Conservation (phyloP, 2,113 vertebrate species). For the Gobiocypris rarus region DNA sequence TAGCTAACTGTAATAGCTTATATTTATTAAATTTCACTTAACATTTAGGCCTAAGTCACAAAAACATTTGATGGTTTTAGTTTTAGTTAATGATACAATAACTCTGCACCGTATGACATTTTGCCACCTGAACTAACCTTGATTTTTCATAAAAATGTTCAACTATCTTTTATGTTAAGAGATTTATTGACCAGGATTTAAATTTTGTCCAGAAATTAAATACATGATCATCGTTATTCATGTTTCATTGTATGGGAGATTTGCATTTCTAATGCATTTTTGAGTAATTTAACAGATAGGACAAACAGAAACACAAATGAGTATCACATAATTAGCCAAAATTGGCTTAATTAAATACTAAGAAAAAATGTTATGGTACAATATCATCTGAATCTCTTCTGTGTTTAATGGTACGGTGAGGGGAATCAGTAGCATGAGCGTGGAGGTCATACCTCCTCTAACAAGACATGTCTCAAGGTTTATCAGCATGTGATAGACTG, state of each 20-base stretch:
- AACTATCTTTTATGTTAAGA: neutral
- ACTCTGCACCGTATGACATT: neutral
- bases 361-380: neutral
- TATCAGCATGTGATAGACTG: constrained; percentile 68
- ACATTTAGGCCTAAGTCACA: no score
- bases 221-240: neutral
- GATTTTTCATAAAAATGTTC: neutral
- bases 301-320: neutral
- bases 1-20: no score
- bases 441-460: constrained; percentile 36
- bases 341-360: neutral
- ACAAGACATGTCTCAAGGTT: constrained; percentile 53
- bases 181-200: no score
- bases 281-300: neutral
- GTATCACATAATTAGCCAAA: neutral
- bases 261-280: neutral
- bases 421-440: neutral
- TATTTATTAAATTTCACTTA: no score
- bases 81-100: no score
- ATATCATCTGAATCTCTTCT: neutral
- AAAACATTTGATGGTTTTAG: no score
- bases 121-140: neutral
- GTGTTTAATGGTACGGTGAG: neutral
- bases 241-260: no score
- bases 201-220: neutral